Percentiles rank a stretch among this genome's conserved stretches.
Evolutionary conservation across 2,113 vertebrate species (phyloP).

Genomic region (Elgaria multicarinata): DNA sequence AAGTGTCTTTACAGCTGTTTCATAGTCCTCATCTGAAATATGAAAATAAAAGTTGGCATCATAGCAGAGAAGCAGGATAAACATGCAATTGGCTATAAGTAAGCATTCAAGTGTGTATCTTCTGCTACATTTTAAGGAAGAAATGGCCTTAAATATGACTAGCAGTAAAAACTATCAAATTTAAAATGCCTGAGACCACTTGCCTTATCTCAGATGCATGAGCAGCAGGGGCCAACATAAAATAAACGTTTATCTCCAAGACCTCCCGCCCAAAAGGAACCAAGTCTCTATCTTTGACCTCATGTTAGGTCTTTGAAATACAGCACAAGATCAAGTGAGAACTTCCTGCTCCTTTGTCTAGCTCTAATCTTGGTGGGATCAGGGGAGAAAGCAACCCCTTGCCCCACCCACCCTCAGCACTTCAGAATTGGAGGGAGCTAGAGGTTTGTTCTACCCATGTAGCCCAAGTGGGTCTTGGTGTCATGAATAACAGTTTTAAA

Average conservation of each 20-base stretch:
- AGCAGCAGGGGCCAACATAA: not conserved
- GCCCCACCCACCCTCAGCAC: not conserved
- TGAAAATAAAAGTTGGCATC: constrained; percentile 7
- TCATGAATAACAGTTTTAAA: not conserved
- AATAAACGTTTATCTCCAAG: not conserved
- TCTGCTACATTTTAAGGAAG: not conserved
- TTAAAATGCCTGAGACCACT: not conserved
- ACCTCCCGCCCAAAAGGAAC: too few relatives aligned
- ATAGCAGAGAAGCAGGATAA: not conserved
- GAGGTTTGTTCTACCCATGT: not conserved
- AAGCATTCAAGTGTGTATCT: not conserved
- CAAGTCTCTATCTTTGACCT: not conserved
- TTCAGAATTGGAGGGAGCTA: not conserved
- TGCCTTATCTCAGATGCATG: not conserved
- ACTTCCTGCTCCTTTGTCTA: not conserved
- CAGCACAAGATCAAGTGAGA: not conserved
- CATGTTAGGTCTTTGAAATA: not conserved
- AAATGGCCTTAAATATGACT: not conserved
- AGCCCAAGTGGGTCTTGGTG: too few relatives aligned
- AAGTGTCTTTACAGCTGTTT: constrained; percentile 90
- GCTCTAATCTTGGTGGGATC: not conserved
- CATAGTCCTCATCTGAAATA: constrained; percentile 93
- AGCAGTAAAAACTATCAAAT: not conserved
- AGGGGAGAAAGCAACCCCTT: not conserved
- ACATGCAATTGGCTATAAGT: not conserved